Percentiles rank a stretch among this genome's conserved stretches.
Conservation (phyloP, 2,888 invertebrate genomes). For the Agonopterix arenella region DNA sequence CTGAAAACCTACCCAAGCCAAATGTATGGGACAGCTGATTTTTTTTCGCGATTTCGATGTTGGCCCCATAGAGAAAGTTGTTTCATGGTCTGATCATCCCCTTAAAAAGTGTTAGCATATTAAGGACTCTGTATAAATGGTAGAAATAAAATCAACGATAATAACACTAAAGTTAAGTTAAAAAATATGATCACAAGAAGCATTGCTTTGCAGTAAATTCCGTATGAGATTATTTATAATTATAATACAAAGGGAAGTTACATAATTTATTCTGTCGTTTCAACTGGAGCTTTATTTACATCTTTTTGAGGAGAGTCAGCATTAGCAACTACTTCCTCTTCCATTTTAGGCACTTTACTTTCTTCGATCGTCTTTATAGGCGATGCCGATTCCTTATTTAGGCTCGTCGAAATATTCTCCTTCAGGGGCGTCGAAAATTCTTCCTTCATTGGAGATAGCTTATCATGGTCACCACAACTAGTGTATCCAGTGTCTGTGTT, state of each 20-base stretch:
- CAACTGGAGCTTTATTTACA: background rate
- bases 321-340: background rate
- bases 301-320: slow-evolving; percentile 1
- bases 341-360: background rate
- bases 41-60: too few relatives aligned
- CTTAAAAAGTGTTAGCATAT: too few relatives aligned
- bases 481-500: slow-evolving; percentile 41
- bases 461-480: slow-evolving; percentile 24
- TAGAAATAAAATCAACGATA: slow-evolving; percentile 5
- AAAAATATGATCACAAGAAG: slow-evolving; percentile 19
- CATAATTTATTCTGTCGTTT: slow-evolving; percentile 9
- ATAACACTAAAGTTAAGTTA: slow-evolving; percentile 8
- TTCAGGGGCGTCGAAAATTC: slow-evolving; percentile 8
- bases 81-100: too few relatives aligned
- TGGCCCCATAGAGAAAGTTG: too few relatives aligned
- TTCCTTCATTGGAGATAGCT: slow-evolving; percentile 13
- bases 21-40: too few relatives aligned
- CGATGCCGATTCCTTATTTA: slow-evolving; percentile 9
- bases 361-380: slow-evolving; percentile 1
- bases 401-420: slow-evolving; percentile 6
- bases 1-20: too few relatives aligned
- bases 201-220: slow-evolving; percentile 17
- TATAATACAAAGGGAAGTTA: slow-evolving; percentile 13
- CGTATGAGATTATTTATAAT: slow-evolving; percentile 12
- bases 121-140: background rate